These are phyloP conservation scores for Chelonus insularis DNA, from an alignment of 1,140 invertebrate genomes.

Conservation along the genomic window DNA sequence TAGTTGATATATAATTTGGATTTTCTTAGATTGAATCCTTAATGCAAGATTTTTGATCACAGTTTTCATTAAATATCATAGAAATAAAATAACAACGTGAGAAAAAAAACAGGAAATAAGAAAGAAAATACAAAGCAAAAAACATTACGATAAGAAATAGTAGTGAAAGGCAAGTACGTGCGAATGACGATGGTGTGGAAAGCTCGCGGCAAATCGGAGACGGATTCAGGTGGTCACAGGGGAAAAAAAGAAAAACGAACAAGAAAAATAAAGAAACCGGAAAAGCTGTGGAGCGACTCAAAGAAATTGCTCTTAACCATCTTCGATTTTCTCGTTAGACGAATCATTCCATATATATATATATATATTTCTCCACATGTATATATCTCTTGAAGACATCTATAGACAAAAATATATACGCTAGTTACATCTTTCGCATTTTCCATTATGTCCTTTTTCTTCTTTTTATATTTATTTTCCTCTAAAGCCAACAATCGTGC, in stretches of 20 bases:
- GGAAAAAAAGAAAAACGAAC: constrained; percentile 11
- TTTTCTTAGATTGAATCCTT: too few species aligned
- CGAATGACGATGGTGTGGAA: neutral
- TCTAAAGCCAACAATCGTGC: too few species aligned
- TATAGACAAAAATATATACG: neutral
- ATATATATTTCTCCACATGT: too few species aligned
- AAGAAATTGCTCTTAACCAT: constrained; percentile 51
- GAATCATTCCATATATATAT: constrained; percentile 42
- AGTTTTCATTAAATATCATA: too few species aligned
- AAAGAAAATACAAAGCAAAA: neutral
- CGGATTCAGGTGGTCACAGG: neutral
- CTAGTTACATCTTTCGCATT: constrained; percentile 38
- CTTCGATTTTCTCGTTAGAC: constrained; percentile 53
- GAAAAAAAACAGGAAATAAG: neutral
- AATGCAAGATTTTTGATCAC: too few species aligned
- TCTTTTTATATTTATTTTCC: too few species aligned
- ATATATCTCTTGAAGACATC: too few species aligned
- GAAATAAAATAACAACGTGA: neutral
- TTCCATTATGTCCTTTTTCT: too few species aligned
- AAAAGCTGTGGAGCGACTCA: constrained; percentile 37
- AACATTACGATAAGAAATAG: neutral
- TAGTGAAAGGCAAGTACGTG: neutral
- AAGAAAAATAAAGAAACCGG: constrained; percentile 30
- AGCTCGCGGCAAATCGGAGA: neutral
- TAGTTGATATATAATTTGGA: too few species aligned